phyloP scores from a whole-genome alignment of 2,797 vertebrate species.

The Myoxocephalus aenaeus region DNA sequence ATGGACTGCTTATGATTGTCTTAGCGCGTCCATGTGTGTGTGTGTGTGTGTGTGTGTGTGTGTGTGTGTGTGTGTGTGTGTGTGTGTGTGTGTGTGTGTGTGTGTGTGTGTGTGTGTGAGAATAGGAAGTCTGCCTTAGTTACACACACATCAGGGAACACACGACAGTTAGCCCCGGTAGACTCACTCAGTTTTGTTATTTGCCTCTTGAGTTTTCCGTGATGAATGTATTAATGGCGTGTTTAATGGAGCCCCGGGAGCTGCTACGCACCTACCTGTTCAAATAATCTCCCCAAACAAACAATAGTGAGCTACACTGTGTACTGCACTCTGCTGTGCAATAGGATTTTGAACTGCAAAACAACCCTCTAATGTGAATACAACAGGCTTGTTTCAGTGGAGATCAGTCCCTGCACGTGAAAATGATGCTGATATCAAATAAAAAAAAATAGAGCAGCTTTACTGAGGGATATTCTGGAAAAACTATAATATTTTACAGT shows the following conservation, averaged over 20 bases:
- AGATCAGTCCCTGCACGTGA: not conserved
- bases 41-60: not conserved
- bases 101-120: not conserved
- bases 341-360: conserved; percentile 22
- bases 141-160: conserved; percentile 31
- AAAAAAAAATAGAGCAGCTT: not conserved
- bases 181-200: conserved; percentile 6
- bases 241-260: conserved; percentile 13
- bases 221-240: conserved; percentile 50
- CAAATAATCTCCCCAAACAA: conserved; percentile 30
- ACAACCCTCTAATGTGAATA: conserved; percentile 2
- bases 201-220: conserved; percentile 13
- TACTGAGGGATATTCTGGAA: not conserved
- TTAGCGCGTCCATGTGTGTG: conserved; percentile 13
- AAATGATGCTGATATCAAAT: not conserved
- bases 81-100: conserved; percentile 1
- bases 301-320: conserved; percentile 1
- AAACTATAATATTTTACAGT: not conserved
- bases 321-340: not conserved
- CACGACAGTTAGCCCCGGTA: not conserved
- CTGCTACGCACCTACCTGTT: conserved; percentile 16
- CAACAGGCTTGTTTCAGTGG: not conserved
- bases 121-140: conserved; percentile 25
- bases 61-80: conserved; percentile 2
- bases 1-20: conserved; percentile 16